A percentile compares a stretch with the other conserved stretches of the same genome.
phyloP scores from a whole-genome alignment of 2,113 vertebrate genomes.

The Phalacrocorax aristotelis region DNA sequence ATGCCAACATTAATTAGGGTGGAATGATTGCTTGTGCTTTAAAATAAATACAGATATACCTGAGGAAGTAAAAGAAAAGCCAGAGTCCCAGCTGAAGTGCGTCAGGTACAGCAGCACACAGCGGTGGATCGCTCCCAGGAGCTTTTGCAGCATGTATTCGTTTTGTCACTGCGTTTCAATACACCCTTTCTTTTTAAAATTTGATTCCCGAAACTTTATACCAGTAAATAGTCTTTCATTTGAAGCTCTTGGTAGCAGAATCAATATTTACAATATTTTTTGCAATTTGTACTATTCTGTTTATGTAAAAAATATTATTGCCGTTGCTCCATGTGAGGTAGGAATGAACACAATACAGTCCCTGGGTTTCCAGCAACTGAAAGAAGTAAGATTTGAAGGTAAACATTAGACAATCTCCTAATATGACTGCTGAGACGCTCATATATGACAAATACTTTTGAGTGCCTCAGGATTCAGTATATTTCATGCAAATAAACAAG shows the following conservation, averaged over 20 bases:
- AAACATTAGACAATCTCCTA: background rate
- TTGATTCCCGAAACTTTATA: background rate
- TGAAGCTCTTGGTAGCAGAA: background rate
- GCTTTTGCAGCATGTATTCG: no score
- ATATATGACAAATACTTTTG: background rate
- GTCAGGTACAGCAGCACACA: fast-evolving
- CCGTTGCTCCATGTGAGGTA: background rate
- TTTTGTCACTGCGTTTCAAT: background rate
- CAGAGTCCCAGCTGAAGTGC: background rate
- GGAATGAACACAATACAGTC: background rate
- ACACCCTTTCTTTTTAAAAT: background rate
- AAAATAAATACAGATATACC: background rate
- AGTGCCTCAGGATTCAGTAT: background rate
- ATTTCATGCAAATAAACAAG: background rate
- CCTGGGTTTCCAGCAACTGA: background rate
- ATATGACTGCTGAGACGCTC: background rate
- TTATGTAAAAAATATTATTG: background rate
- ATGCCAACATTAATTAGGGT: background rate
- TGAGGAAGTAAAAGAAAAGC: background rate
- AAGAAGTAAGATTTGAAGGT: background rate
- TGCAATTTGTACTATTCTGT: background rate
- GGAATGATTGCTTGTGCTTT: background rate
- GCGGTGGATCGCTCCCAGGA: no score
- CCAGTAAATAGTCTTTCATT: background rate
- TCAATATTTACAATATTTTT: background rate